Percentiles rank a stretch among this genome's conserved stretches.
Conservation (phyloP, 2,113 vertebrate genomes). For the Alethe castanea region DNA sequence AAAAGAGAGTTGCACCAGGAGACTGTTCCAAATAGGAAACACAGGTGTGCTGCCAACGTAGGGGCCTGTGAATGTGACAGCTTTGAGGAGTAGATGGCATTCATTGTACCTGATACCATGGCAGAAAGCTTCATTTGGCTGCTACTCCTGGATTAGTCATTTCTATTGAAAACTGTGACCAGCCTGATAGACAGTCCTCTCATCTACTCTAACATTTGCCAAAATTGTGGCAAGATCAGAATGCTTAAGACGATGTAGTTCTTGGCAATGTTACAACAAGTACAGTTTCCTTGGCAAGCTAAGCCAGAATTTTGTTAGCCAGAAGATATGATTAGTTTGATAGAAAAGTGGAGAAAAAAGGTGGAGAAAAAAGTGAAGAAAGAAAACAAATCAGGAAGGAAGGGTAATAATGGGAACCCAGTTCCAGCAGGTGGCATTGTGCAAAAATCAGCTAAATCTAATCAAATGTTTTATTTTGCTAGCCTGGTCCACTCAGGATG, state of each 20-base stretch:
- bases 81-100: neutral
- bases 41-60: neutral
- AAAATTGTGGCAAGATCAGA: neutral
- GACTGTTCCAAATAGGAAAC: neutral
- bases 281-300: neutral
- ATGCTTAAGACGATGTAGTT: neutral
- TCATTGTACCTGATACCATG: neutral
- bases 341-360: neutral
- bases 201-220: neutral
- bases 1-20: neutral
- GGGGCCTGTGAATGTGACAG: neutral
- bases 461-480: neutral
- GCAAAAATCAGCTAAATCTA: neutral
- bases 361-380: neutral
- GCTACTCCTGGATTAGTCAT: neutral
- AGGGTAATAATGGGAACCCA: fast-evolving
- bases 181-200: neutral
- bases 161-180: neutral
- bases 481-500: neutral
- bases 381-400: neutral
- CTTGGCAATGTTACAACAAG: neutral
- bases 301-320: neutral
- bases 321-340: neutral
- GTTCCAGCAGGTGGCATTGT: neutral
- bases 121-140: neutral